A percentile compares a stretch with the other conserved stretches of the same genome.
phyloP scores from a whole-genome alignment of 2,113 vertebrate genomes.

The Grus americana region DNA sequence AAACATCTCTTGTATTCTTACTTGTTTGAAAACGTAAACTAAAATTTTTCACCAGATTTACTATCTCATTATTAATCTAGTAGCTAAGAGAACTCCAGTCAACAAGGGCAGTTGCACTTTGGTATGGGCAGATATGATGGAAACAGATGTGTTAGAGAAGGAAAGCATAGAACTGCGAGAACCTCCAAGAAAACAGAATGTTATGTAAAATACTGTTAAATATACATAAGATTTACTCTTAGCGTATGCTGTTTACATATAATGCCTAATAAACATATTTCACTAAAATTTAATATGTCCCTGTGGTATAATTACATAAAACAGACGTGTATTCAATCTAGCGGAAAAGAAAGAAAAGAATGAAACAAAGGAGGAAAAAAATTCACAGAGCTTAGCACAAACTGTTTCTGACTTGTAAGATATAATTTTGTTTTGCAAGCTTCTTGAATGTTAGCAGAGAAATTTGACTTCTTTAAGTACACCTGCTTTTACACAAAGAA shows the following conservation, averaged over 20 bases:
- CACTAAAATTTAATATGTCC: conserved; percentile 21
- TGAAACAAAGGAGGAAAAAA: background rate
- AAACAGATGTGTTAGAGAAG: background rate
- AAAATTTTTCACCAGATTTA: conserved; percentile 50
- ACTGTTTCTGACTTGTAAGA: background rate
- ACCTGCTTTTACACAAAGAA: background rate
- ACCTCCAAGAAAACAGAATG: conserved; percentile 21
- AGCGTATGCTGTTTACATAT: conserved; percentile 26
- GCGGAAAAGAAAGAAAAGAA: background rate
- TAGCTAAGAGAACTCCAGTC: background rate
- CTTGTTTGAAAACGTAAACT: conserved; percentile 57
- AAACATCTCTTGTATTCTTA: conserved; percentile 25
- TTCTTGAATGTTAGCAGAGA: background rate
- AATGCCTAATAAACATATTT: conserved; percentile 57
- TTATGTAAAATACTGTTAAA: conserved; percentile 24
- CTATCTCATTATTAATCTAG: conserved; percentile 45
- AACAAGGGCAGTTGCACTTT: background rate
- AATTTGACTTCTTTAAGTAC: background rate
- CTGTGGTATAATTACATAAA: conserved; percentile 27
- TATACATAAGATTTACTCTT: conserved; percentile 16
- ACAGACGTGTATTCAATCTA: background rate
- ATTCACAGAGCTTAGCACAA: background rate
- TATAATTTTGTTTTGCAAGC: background rate
- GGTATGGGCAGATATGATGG: background rate
- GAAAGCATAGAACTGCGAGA: background rate